Base-by-base conservation (phyloP, 2,888 invertebrate species). In the Habroteleia sp. region DNA sequence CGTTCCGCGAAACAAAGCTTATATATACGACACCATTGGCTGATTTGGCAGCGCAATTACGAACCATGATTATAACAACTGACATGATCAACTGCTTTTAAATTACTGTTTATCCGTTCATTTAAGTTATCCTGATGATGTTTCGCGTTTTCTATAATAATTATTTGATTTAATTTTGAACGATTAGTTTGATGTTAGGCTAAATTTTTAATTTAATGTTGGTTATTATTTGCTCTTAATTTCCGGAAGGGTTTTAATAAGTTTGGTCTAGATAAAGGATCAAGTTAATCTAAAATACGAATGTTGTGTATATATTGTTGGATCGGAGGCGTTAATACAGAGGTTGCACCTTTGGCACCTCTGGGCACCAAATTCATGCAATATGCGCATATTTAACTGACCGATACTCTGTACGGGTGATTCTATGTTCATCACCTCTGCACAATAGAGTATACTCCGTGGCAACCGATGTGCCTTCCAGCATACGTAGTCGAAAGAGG, bases 381-480 rank as follows among this genome's bases (percentile, higher is more conserved):
- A 88, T 88, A 88, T 88, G 88, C 87, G 87, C 88, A 88, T 88
- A 87, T 88, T 88, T 87, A 88, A 88, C 87, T 84, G 88, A 85
- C 77, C 76, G 74, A 74, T 56, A 74, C 58, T 56, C 65, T 31
- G 60, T 35, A 13, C 56, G 54, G 56, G 50, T 56, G 74, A 69
- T 74, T 62, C 76, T 66, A 68, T 58, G 75, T 72, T 77, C 77
- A 72, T 74, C 78, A 78, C 76, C 69, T 78, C 75, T 69, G 62
- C 65, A 74, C 74, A 68, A 69, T 72, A 44, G 54, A 76, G 20
- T 2, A 65, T 56, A 68, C 60, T 73, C 60, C 31, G 58, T 62
- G 58, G 66, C 63, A 27, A 42, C 63, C 37, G n/a, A n/a, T n/a
- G n/a, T n/a, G n/a, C n/a, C n/a, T n/a, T 20, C 2, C 20, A 20